Base-by-base conservation (phyloP, 2,888 invertebrate genomes). In the Drosophila melanocephala region DNA sequence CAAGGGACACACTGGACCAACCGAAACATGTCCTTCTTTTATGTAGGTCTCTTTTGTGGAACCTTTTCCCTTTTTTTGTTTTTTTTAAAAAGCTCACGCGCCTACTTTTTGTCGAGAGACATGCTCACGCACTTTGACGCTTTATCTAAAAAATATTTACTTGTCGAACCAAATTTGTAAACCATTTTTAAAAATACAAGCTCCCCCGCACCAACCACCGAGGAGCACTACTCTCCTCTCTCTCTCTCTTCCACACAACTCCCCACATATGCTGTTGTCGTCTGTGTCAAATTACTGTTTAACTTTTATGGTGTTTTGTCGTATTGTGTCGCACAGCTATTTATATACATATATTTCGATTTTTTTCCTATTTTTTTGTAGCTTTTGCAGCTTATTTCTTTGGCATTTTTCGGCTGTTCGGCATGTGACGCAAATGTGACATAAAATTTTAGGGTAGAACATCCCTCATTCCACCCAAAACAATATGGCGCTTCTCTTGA, bases 251-350 rank as follows among this genome's bases (percentile, higher is more conserved):
- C 9, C 35, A 6, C 1, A 42, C 35, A 66, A 67, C 73, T 66
- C 63, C 70, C 73, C 87, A 84, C 87, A 89, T 87, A 83, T 90
- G 90, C 72, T 77, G 65, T 76, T 73, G 79, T 77, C 80, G 74
- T 82, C 87, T 82, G 70, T 85, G 89, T 87, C 89, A 87, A 90
- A 90, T 90, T 86, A 90, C 84, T 89, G 84, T 87, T 88, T 69
- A 89, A 87, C 90, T 87, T 87, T 89, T 87, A 86, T 86, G 83
- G 86, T 85, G 71, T 85, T 89, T 89, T 74, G 81, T 88, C 72
- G 81, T 79, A 72, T 77, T 87, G 75, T 85, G 88, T 83, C 84
- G 75, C 84, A 81, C 72, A 72, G 86, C 88, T 85, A 89, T 89
- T 83, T 87, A 72, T 72, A 65, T 65, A 59, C 44, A 73, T 37